Evolutionary conservation across 2,888 invertebrate species (phyloP), one percentile per base, ranked within the genome.

Genomic region (Metacarcinus magister): DNA sequence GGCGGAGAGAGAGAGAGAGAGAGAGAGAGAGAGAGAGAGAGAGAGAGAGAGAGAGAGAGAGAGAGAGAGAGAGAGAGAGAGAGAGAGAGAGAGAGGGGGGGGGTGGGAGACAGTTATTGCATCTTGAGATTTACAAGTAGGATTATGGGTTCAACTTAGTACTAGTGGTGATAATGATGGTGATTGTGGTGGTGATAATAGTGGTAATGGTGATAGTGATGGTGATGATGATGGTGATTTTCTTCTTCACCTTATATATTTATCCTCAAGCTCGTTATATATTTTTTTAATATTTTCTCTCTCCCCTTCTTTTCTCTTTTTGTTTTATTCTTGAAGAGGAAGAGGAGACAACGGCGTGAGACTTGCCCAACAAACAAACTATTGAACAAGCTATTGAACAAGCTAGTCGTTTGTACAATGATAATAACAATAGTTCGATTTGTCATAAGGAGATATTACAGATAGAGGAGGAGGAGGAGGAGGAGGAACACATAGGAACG

Each of bases 11-110:
- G 93, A 32, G 23, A 54, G 28, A 54, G n/a, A 54, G 60, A 54
- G 93, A 93, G 93, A 32, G 32, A 32, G 67, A 54, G 67, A 54
- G 39, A 93, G 39, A 54, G 60, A 93, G 67, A 54, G 93, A 54
- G 54, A 32, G 93, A 93, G 93, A 93, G n/a, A 54, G 93, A 93
- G 60, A 93, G 60, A 54, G 60, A 93, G 54, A 54, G 32, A 93
- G 28, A 54, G 60, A 93, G 28, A 54, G 44, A 43, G 44, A 44
- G 44, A 91, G 91, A 44, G 39, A 43, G 44, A 91, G 44, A 32
- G 28, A 93, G 60, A 93, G 60, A 54, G 60, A 93, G 54, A 54
- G 32, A 93, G 28, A 54, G 60, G 54, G 28, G 28, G 44, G 8
- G 44, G 23, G 44, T 44, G 91, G 23, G 39, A 43, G 44, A 91